Evolutionary conservation across 2,888 invertebrate species (phyloP).

Genomic region (Icerya purchasi): DNA sequence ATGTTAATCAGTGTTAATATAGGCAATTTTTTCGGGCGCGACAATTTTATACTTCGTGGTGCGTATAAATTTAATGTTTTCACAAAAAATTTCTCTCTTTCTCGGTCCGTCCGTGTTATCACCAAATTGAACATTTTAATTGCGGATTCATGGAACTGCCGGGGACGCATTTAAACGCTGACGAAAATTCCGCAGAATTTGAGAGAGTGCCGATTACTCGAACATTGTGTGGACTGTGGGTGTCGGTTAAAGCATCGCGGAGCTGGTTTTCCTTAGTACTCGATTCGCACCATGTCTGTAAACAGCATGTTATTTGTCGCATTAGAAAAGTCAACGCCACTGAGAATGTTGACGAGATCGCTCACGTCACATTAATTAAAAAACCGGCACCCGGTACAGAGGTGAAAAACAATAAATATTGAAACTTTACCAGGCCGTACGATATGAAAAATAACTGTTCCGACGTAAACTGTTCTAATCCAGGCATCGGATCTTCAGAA

Average conservation of each 20-base stretch:
- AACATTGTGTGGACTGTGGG: conserved; percentile 49
- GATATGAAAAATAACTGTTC: conserved; percentile 63
- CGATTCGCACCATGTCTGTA: conserved; percentile 73
- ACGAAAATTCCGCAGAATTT: conserved; percentile 43
- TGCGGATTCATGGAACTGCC: conserved; percentile 80
- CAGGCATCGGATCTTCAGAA: conserved; percentile 35
- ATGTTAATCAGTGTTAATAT: no score
- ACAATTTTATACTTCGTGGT: no score
- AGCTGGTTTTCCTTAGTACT: conserved; percentile 47
- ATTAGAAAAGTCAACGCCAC: no score
- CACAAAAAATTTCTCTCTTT: not conserved
- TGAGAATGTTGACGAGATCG: no score
- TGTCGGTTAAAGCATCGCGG: conserved; percentile 40
- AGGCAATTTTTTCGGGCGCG: no score
- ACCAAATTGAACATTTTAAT: conserved; percentile 80
- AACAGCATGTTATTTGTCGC: no score
- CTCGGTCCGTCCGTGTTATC: conserved; percentile 22
- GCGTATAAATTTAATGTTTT: not conserved
- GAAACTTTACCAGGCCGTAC: conserved; percentile 43
- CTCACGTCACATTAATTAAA: no score
- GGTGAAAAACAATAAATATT: no score
- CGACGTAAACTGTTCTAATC: conserved; percentile 39
- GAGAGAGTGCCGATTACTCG: conserved; percentile 45
- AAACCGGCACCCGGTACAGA: no score
- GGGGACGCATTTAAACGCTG: conserved; percentile 62